Evolutionary conservation across 2,888 invertebrate genomes (phyloP), one percentile per base, ranked within the genome.

Genomic region (Drosophila borealis): DNA sequence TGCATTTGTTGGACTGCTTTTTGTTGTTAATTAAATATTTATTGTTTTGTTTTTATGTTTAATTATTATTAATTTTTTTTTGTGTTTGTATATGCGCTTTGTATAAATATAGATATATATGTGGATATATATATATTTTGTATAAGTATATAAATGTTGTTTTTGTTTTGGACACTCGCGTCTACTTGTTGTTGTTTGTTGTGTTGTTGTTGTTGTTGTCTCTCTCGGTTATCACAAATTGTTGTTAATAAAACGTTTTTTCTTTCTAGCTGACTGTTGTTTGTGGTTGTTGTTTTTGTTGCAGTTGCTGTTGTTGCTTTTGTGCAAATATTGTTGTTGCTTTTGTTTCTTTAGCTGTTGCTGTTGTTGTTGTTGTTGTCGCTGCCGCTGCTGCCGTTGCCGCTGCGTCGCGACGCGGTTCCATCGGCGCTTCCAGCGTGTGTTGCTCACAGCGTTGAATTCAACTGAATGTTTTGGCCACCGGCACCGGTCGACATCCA

Each of bases 1-100:
- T 85, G 89, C 88, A 88, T 80, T 85, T 79, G 70, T 89, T 89
- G 88, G 79, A 76, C 88, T 83, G 78, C 63, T 80, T 77, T 61
- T 69, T 54, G 44, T 54, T 46, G 46, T 74, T 63, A n/a, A 60
- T 71, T 63, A 69, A 72, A 65, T 54, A 69, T 65, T 65, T 66
- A 39, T 51, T 63, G 44, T 14, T 74, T 65, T 49, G 41, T 45
- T 25, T 63, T 51, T 55, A 48, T 46, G 14, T 39, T 68, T 65
- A 34, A 60, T 65, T 54, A 66, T 70, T 29, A 29, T 29, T 29
- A 29, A 63, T 54, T 66, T 41, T 72, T 62, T 56, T 21, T 53
- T 66, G 21, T 70, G 29, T 29, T 29, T 80, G 70, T 69, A 70
- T 71, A 74, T 71, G 53, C 59, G 64, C 39, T 73, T 29, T 80